Percentiles rank a stretch among this genome's conserved stretches.
Conservation (phyloP, 1,140 invertebrate genomes). For the Daktulosphaira vitifoliae region DNA sequence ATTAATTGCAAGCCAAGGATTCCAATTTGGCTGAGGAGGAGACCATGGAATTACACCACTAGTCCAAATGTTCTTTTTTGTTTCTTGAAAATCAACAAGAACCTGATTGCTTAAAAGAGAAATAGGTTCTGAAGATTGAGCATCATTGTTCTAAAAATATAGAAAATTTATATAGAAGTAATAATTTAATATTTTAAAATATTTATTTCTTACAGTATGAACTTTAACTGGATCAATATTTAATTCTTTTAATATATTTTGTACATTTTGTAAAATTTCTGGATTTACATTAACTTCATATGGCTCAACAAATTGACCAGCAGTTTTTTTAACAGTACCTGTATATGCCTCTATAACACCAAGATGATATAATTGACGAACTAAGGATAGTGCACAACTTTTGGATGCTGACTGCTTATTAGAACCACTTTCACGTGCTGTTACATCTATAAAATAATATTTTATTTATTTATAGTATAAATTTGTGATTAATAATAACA, state of each 20-base stretch:
- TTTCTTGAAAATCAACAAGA: slow-evolving; percentile 54
- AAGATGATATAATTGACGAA: slow-evolving; percentile 89
- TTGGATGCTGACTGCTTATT: slow-evolving; percentile 96
- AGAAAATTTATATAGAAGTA: background rate
- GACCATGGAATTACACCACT: slow-evolving; percentile 87
- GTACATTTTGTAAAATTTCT: slow-evolving; percentile 55
- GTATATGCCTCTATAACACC: slow-evolving; percentile 82
- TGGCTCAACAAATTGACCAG: slow-evolving; percentile 60
- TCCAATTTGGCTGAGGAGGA: slow-evolving; percentile 91
- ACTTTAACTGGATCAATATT: slow-evolving; percentile 47
- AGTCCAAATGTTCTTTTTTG: slow-evolving; percentile 46
- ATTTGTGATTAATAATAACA: no score
- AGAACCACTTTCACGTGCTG: slow-evolving; percentile 81
- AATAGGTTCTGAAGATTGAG: slow-evolving; percentile 42
- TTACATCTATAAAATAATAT: slow-evolving; percentile 54
- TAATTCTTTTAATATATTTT: slow-evolving; percentile 54
- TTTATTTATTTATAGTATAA: no score
- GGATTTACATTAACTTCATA: slow-evolving; percentile 69
- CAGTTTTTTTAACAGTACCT: slow-evolving; percentile 77
- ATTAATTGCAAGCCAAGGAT: slow-evolving; percentile 88
- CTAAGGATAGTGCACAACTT: slow-evolving; percentile 88
- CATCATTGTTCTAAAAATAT: slow-evolving; percentile 8
- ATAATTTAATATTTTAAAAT: background rate
- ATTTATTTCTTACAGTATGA: background rate
- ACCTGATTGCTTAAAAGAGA: slow-evolving; percentile 52